Conservation (phyloP, 2,113 vertebrate genomes). For the Zapornia atra region DNA sequence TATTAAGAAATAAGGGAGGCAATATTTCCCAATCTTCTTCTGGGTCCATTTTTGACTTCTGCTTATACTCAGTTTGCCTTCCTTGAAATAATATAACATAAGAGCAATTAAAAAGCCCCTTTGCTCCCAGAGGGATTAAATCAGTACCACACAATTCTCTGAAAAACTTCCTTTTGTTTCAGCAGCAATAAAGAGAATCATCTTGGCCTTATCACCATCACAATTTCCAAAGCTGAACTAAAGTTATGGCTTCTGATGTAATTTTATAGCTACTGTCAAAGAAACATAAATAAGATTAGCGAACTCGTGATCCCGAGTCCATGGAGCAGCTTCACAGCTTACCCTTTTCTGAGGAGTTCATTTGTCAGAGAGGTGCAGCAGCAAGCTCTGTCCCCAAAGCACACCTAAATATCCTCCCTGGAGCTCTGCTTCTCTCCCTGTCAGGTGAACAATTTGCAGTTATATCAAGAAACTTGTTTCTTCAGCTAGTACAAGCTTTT, state of each 20-base stretch:
- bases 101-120: background rate
- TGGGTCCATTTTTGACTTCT: background rate
- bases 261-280: conserved; percentile 6
- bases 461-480: background rate
- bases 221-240: background rate
- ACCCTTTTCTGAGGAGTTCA: accelerated
- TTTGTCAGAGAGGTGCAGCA: background rate
- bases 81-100: background rate
- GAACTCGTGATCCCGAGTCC: background rate
- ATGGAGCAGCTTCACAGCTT: background rate
- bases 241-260: background rate
- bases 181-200: background rate
- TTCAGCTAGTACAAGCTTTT: accelerated
- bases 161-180: background rate
- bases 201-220: background rate
- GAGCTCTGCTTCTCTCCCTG: background rate
- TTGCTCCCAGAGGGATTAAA: background rate
- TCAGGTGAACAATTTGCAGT: background rate
- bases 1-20: background rate
- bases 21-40: background rate
- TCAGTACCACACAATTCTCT: background rate
- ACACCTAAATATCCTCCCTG: too few relatives aligned
- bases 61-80: background rate
- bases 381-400: background rate
- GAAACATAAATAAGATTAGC: background rate